These are phyloP conservation scores for Eulimnadia texana DNA, from an alignment of 1,140 invertebrate genomes.

Conservation along the genomic window DNA sequence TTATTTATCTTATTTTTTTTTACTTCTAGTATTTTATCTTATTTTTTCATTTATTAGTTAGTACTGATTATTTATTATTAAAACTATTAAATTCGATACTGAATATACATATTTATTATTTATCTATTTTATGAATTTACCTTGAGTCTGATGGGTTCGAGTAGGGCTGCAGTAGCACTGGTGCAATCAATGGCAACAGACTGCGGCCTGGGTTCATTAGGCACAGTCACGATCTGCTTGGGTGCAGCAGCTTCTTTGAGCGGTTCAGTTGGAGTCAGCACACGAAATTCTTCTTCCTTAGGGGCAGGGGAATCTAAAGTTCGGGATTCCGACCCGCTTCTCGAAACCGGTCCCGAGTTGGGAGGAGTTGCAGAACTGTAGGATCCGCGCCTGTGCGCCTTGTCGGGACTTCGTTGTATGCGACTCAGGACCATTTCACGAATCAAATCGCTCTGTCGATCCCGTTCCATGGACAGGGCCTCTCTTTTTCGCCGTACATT, in stretches of 20 bases:
- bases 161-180: neutral
- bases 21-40: no score
- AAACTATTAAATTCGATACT: no score
- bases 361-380: constrained; percentile 32
- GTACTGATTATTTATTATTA: no score
- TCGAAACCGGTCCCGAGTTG: constrained; percentile 25
- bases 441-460: constrained; percentile 51
- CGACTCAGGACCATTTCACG: constrained; percentile 65
- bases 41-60: no score
- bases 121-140: no score
- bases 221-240: neutral
- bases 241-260: constrained; percentile 35
- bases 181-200: neutral
- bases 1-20: no score
- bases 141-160: neutral
- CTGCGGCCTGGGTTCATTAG: neutral
- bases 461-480: constrained; percentile 30
- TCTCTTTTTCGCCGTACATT: neutral
- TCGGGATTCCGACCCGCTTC: constrained; percentile 24
- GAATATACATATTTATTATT: no score
- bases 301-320: constrained; percentile 12
- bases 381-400: constrained; percentile 26
- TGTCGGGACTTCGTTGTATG: constrained; percentile 29
- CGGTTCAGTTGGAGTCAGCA: constrained; percentile 21
- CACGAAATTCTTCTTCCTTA: no score